phyloP scores from a whole-genome alignment of 2,888 invertebrate genomes.

The Amphipoea lucens region DNA sequence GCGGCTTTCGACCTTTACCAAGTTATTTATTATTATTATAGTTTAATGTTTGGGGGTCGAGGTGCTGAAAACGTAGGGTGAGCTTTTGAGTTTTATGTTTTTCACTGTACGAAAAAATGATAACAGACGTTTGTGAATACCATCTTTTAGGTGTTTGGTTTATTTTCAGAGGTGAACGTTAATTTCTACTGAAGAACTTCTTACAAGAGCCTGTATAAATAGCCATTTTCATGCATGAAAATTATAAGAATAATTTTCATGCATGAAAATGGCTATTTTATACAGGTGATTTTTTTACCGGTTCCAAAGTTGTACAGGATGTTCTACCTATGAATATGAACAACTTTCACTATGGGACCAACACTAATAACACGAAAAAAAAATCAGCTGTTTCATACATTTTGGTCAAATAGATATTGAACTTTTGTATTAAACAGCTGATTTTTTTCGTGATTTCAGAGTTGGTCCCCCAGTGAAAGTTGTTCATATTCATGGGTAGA shows the following conservation, averaged over 20 bases:
- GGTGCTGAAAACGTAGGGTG: background rate
- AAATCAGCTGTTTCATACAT: too few relatives aligned
- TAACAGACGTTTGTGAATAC: background rate
- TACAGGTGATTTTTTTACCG: too few relatives aligned
- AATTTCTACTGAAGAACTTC: background rate
- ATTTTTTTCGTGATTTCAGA: too few relatives aligned
- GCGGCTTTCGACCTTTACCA: slow-evolving; percentile 32
- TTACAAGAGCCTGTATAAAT: background rate
- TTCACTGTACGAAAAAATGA: background rate
- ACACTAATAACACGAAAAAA: too few relatives aligned
- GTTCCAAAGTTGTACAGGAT: too few relatives aligned
- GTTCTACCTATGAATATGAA: too few relatives aligned
- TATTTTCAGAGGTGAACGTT: background rate
- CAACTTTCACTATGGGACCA: too few relatives aligned
- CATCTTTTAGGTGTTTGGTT: background rate
- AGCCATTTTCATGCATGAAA: background rate
- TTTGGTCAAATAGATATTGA: too few relatives aligned
- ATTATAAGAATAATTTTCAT: too few relatives aligned
- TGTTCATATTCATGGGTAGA: too few relatives aligned
- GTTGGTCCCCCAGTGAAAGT: too few relatives aligned
- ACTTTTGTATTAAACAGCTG: too few relatives aligned
- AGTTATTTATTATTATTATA: slow-evolving; percentile 57
- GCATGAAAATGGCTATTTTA: background rate
- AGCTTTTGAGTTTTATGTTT: background rate
- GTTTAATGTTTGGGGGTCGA: slow-evolving; percentile 35